Evolutionary conservation across 2,113 vertebrate species (phyloP).

Genomic region (Asarcornis scutulata): DNA sequence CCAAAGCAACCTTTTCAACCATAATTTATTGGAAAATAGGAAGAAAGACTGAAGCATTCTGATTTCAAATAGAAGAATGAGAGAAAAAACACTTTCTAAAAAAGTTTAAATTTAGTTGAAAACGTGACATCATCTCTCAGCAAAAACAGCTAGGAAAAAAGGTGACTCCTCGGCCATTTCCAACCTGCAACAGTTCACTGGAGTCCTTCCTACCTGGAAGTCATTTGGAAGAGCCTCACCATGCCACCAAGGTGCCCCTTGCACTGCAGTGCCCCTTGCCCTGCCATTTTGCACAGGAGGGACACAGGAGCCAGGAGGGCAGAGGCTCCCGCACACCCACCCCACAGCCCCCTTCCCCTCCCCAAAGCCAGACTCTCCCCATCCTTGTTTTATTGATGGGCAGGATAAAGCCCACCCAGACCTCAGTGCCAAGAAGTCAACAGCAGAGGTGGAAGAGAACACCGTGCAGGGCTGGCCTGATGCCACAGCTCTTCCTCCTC

Average conservation of each 20-base stretch:
- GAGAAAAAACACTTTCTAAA: background rate
- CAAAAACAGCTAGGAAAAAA: background rate
- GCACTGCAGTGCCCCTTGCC: background rate
- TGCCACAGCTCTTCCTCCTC: background rate
- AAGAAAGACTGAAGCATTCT: background rate
- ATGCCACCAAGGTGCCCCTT: accelerated
- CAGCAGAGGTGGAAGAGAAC: background rate
- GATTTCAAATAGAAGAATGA: background rate
- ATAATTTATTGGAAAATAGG: background rate
- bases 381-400: accelerated
- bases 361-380: background rate
- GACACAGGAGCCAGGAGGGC: background rate
- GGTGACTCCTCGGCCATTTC: background rate
- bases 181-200: background rate
- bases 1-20: constrained; percentile 3
- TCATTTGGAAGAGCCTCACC: background rate
- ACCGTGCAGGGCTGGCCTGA: accelerated
- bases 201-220: too few species aligned
- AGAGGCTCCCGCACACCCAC: accelerated
- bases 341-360: accelerated
- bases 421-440: background rate
- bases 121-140: background rate
- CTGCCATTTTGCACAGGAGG: accelerated
- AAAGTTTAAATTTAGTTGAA: background rate
- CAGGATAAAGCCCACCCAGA: background rate